Evolutionary conservation across 2,797 vertebrate genomes (phyloP).

Genomic region (Ciconia nigra): DNA sequence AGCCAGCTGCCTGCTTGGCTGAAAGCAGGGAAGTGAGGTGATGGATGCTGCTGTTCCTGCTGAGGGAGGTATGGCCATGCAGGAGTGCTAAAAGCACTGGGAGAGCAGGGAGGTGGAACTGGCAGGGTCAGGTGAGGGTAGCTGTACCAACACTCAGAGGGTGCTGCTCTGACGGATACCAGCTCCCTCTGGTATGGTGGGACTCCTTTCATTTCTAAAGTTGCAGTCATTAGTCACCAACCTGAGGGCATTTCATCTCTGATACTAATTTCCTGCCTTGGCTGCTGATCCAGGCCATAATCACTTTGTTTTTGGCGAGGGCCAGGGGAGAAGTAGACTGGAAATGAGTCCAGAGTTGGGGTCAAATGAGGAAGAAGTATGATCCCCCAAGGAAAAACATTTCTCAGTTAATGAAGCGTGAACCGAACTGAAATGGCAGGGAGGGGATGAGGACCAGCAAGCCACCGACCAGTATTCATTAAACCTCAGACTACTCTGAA

Average conservation of each 20-base stretch:
- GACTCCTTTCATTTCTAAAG: not conserved
- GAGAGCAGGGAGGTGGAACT: not conserved
- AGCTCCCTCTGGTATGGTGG: not conserved
- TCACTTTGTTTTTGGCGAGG: not conserved
- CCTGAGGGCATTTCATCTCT: not conserved
- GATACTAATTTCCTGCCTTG: not conserved
- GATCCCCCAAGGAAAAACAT: not conserved
- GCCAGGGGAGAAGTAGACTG: not conserved
- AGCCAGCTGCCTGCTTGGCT: not conserved
- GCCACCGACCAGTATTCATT: not conserved
- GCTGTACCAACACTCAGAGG: not conserved
- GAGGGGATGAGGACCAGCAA: not conserved
- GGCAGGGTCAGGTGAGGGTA: not conserved
- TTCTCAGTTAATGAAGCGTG: conserved; percentile 30
- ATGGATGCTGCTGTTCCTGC: not conserved
- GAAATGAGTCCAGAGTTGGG: not conserved
- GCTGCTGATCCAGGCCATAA: not conserved
- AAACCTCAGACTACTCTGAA: not conserved
- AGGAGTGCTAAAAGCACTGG: not conserved
- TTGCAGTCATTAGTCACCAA: not conserved
- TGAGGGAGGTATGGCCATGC: not conserved
- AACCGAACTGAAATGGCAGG: not conserved
- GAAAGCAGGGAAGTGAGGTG: not conserved
- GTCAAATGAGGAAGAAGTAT: not conserved
- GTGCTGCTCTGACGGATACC: not conserved